phyloP scores from a whole-genome alignment of 2,797 vertebrate species.

The Myiotriccus ornatus region DNA sequence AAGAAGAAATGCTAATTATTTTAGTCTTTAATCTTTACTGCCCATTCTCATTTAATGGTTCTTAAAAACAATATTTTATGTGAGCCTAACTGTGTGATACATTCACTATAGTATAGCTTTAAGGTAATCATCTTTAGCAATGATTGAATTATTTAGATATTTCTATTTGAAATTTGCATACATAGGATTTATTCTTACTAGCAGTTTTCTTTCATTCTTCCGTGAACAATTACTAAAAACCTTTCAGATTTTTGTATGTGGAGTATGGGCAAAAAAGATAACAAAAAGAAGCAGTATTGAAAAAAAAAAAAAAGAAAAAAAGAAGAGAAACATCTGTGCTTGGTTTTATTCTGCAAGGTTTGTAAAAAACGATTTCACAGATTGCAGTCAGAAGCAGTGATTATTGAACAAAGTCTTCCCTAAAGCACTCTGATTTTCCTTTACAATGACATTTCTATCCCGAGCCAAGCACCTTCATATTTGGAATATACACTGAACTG shows the following conservation, averaged over 20 bases:
- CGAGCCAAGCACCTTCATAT: not conserved
- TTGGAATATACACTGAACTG: not conserved
- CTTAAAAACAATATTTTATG: not conserved
- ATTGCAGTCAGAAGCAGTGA: slow-evolving; percentile 16
- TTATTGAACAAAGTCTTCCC: slow-evolving; percentile 38
- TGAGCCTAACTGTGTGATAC: not conserved
- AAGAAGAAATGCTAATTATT: not conserved
- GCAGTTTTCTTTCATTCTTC: not conserved
- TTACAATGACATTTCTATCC: not conserved
- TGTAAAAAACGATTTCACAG: not conserved
- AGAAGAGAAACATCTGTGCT: not conserved
- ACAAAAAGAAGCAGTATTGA: not conserved
- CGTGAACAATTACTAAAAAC: not conserved
- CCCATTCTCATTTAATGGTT: not conserved
- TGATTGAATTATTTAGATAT: not conserved
- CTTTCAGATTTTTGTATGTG: not conserved
- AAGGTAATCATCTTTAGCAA: not conserved
- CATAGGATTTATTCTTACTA: not conserved
- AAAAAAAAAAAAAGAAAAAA: not conserved
- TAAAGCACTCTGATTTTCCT: slow-evolving; percentile 42
- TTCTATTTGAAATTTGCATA: not conserved
- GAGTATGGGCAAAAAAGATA: not conserved
- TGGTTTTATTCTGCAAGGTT: not conserved
- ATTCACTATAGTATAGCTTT: not conserved
- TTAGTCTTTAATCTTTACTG: not conserved